Conservation (phyloP, 2,797 vertebrate species). For the Cirrhinus molitorella region DNA sequence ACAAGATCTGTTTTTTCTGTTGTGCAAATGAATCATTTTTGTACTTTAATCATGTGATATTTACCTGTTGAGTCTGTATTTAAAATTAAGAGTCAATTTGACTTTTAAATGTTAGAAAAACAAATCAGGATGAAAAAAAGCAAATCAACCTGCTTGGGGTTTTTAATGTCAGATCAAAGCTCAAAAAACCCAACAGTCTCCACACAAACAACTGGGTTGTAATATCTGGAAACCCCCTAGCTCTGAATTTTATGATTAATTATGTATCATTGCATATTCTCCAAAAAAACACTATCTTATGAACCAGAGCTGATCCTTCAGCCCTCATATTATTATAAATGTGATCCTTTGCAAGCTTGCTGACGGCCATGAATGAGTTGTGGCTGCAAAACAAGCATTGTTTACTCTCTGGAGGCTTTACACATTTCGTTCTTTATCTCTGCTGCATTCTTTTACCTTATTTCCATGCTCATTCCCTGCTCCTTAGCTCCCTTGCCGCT, state of each 20-base stretch:
- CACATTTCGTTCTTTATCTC: constrained; percentile 76
- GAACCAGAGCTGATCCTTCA: constrained; percentile 67
- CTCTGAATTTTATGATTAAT: constrained; percentile 34
- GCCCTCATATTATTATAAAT: constrained; percentile 70
- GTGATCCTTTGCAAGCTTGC: constrained; percentile 66
- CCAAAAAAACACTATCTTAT: constrained; percentile 19
- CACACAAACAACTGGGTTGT: constrained; percentile 38
- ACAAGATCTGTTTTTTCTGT: neutral
- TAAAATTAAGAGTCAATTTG: neutral
- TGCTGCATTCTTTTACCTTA: constrained; percentile 73
- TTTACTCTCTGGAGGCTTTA: constrained; percentile 64
- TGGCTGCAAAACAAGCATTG: constrained; percentile 59
- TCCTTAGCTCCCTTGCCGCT: constrained; percentile 65
- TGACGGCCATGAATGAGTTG: constrained; percentile 59
- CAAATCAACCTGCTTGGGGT: neutral
- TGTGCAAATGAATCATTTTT: neutral
- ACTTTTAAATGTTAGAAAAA: constrained; percentile 3
- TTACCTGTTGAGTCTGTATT: neutral
- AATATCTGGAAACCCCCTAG: constrained; percentile 37
- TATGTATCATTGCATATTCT: constrained; percentile 34
- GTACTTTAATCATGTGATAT: neutral
- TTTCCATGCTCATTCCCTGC: constrained; percentile 79
- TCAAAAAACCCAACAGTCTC: neutral
- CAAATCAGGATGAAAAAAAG: constrained; percentile 15
- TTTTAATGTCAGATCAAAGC: constrained; percentile 42